Evolutionary conservation across 2,888 invertebrate species (phyloP), one percentile per base, ranked within the genome.

Genomic region (Andrena haemorrhoa): DNA sequence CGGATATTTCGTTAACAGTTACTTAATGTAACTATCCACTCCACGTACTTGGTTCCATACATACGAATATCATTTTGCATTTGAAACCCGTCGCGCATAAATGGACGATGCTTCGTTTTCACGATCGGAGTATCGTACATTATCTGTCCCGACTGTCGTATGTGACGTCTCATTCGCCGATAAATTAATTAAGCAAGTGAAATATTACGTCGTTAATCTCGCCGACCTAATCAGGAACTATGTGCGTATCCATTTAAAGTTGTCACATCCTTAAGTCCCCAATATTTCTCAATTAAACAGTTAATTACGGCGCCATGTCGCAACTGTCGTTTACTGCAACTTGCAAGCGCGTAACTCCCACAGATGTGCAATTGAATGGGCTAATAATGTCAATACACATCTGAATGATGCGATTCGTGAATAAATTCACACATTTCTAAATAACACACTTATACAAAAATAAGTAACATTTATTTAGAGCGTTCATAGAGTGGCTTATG

Each of bases 101-200:
- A 60, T 35, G 35, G 33, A 41, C 5, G 41, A 68, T 49, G 26
- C 64, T 58, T 56, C 58, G 63, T 73, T 80, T 70, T 70, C 31
- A 8, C 20, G 12, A 41, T 41, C 35, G 53, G 60, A 60, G 35
- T 53, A 74, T 73, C 79, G 41, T 58, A 69, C 29, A 69, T 82
- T 76, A 79, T 79, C 63, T 51, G 77, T 69, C 72, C 41, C 73
- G 51, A 10, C 63, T 82, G 76, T 78, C 82, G 79, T 53, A 61
- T 49, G 60, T 61, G 66, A 76, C 68, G 74, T 66, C 49, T 75
- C 56, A 82, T 82, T 63, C 76, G 53, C 79, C 79, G 64, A 85
- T 87, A 87, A 87, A 87, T 87, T 87, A 75, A 87, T 87, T 87
- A 85, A 51, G 79, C 71, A 65, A 68, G 70, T 75, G 75, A 81